Evolutionary conservation across 2,113 vertebrate species (phyloP).

Genomic region (Geothlypis trichas): DNA sequence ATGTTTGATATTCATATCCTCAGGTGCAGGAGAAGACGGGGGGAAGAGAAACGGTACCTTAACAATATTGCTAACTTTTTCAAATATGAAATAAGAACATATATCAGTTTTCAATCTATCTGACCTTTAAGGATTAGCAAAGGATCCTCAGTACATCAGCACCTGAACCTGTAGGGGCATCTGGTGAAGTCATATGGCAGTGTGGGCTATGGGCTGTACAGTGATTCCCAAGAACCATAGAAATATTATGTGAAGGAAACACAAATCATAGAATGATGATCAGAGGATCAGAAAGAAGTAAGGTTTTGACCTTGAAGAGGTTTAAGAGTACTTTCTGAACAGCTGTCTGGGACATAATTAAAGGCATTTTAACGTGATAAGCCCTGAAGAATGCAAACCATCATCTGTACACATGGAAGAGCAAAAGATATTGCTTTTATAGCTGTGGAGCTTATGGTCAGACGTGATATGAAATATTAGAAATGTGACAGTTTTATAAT

Average conservation of each 20-base stretch:
- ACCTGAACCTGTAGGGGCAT: constrained; percentile 41
- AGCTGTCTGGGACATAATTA: constrained; percentile 71
- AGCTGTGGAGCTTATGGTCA: constrained; percentile 77
- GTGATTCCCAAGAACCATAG: constrained; percentile 44
- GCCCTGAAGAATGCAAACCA: constrained; percentile 66
- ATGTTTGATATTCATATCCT: constrained; percentile 14
- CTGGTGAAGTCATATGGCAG: background rate
- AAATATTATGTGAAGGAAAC: constrained; percentile 41
- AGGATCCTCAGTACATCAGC: constrained; percentile 45
- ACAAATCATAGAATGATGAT: constrained; percentile 58
- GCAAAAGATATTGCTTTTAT: constrained; percentile 74
- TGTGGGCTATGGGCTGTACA: constrained; percentile 1
- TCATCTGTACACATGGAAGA: constrained; percentile 57
- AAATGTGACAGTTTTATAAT: constrained; percentile 77
- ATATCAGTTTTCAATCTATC: constrained; percentile 28
- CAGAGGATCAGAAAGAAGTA: constrained; percentile 59
- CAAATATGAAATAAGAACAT: constrained; percentile 17
- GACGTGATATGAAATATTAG: constrained; percentile 76
- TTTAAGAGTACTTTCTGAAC: constrained; percentile 61
- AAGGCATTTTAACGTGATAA: constrained; percentile 74
- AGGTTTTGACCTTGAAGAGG: constrained; percentile 72
- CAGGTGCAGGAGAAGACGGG: background rate
- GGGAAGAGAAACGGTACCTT: background rate
- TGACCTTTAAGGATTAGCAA: constrained; percentile 61
- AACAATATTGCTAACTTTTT: background rate